Base-by-base conservation (phyloP, 2,888 invertebrate genomes). In the Tromatobia lineatoria region DNA sequence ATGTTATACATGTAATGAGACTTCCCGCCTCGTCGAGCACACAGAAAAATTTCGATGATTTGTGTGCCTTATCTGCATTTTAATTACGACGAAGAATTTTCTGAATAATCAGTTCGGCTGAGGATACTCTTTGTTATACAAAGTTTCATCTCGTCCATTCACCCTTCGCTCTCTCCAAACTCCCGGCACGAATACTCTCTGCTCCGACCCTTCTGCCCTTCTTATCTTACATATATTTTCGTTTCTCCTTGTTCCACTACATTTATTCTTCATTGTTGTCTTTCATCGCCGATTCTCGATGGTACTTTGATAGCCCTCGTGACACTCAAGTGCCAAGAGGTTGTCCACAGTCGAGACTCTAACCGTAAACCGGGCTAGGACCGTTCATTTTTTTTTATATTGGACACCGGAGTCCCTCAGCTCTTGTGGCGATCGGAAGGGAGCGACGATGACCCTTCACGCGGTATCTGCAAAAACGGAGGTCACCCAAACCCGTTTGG, bases 31-130 rank as follows among this genome's bases (percentile, higher is more conserved):
- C 82, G 83, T 82, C 76, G 67, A 77, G 81, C 82, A 38, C 85
- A 87, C 88, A 88, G 91, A 91, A 92, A 92, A 93, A 92, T 91
- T 90, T 87, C 90, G 88, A 91, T 93, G 93, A 93, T 93, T 93
- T 93, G 93, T 93, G 91, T 90, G 90, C 90, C 91, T 91, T 92
- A 93, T 93, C 93, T 93, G 92, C 93, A 93, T 93, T 93, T 93
- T 93, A 93, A 93, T 93, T 93, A 93, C 92, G 88, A 86, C 88
- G 93, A 92, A 93, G 92, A 92, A 93, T 93, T 91, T 88, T 88
- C 87, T 87, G 92, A 91, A 92, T 92, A 93, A 93, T 89, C 90
- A 88, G 87, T 85, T 87, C 88, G 54, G 25, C 87, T 83, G 78
- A 83, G 85, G 73, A 57, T 81, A 80, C 74, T 78, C 82, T 86